Evolutionary conservation across 2,888 invertebrate genomes (phyloP), one percentile per base, ranked within the genome.

Genomic region (Macrophya alboannulata): DNA sequence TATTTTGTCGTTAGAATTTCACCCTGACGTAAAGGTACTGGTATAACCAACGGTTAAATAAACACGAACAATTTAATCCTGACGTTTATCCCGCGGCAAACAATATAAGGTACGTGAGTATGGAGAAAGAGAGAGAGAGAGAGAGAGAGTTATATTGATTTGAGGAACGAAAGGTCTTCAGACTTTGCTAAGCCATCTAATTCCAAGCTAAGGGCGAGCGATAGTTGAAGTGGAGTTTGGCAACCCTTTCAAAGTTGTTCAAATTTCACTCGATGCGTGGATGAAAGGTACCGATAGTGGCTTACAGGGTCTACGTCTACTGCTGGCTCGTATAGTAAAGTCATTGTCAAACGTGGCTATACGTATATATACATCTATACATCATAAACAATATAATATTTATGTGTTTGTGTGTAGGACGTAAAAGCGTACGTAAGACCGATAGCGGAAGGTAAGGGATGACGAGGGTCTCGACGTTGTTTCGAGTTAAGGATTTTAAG

Each of bases 141-240:
- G 12, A 17, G 25, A 62, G 5, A 77, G 62, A 81, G 62, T 59
- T 71, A 83, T 68, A 83, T 83, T 83, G 83, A 83, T 83, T 83
- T 48, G 48, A 83, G 48, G 68, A 68, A 68, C 83, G 48, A 21
- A 71, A 83, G 68, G 83, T 48, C 81, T 77, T 77, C 43, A 43
- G 48, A 40, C 65, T 83, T 43, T 68, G 65, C 48, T 68, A 83
- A 83, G 48, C 83, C 68, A 68, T 31, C 48, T 83, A 68, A 83
- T 83, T 81, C 83, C 68, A 25, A 45, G 37, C 31, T 48, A 48
- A 83, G 83, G 83, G 65, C 31, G 51, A 68, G 48, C 83, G 68
- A 83, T 45, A 83, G 83, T 71, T 65, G 71, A 83, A 83, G 68
- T 17, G 83, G 83, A 48, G 65, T 48, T 68, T 71, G 31, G 37